Conservation (phyloP, 2,888 invertebrate species). For the Parochlus steinenii region DNA sequence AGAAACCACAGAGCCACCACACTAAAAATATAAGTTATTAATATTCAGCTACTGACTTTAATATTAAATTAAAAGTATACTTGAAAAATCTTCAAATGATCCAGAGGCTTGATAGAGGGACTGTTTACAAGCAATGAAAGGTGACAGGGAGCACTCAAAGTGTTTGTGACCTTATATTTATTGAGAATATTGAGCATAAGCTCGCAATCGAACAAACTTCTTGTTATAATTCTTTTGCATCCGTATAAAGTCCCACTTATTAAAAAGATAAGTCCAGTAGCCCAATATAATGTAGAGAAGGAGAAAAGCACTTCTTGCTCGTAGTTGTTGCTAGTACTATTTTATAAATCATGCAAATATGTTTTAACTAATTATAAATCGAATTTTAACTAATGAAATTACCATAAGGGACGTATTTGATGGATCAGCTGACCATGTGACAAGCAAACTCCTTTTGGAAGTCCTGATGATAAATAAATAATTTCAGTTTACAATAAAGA, state of each 20-base stretch:
- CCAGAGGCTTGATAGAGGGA: too few species aligned
- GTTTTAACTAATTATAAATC: too few species aligned
- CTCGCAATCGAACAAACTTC: not conserved
- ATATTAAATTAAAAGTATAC: too few species aligned
- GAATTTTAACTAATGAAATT: too few species aligned
- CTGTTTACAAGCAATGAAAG: too few species aligned
- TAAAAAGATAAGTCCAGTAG: constrained; percentile 2
- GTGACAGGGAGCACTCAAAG: too few species aligned
- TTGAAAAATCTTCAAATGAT: too few species aligned
- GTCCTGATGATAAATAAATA: too few species aligned
- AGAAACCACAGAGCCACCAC: not conserved
- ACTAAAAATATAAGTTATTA: not conserved
- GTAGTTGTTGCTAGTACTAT: too few species aligned
- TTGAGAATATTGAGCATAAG: not conserved
- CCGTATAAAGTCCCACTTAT: not conserved
- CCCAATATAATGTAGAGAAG: constrained; percentile 2
- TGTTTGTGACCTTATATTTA: not conserved
- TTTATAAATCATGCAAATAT: too few species aligned
- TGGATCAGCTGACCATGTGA: not conserved
- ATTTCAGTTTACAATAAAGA: too few species aligned
- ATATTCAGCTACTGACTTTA: not conserved
- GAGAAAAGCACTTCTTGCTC: not conserved
- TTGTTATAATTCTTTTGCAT: not conserved
- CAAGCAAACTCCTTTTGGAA: constrained; percentile 9
- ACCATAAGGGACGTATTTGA: not conserved